Evolutionary conservation across 1,140 invertebrate genomes (phyloP).

Genomic region (Danaus plexippus): DNA sequence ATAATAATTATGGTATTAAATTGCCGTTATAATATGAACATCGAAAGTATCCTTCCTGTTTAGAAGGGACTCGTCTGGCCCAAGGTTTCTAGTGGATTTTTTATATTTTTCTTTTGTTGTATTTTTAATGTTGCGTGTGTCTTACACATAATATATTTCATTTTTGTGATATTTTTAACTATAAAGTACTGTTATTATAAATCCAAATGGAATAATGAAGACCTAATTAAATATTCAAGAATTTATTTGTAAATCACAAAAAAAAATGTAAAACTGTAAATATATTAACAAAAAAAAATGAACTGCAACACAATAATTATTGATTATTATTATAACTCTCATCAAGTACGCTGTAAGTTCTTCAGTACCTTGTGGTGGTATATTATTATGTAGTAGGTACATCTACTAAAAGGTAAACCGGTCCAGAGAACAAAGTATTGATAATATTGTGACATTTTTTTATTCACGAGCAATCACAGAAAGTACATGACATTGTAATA

Average conservation of each 20-base stretch:
- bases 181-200: conserved; percentile 72
- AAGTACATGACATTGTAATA: conserved; percentile 73
- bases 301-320: conserved; percentile 68
- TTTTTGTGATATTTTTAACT: conserved; percentile 74
- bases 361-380: conserved; percentile 64
- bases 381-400: conserved; percentile 64
- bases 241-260: conserved; percentile 72
- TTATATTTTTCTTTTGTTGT: conserved; percentile 71
- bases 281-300: conserved; percentile 71
- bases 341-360: conserved; percentile 68
- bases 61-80: conserved; percentile 69
- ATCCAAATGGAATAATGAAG: conserved; percentile 69
- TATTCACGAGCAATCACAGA: conserved; percentile 70
- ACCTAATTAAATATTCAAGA: conserved; percentile 72
- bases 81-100: conserved; percentile 71
- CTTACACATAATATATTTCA: conserved; percentile 73
- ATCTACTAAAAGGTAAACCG: conserved; percentile 65
- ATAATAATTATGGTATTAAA: conserved; percentile 69
- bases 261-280: conserved; percentile 71
- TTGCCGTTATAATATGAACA: conserved; percentile 71
- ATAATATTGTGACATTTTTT: conserved; percentile 72
- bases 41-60: conserved; percentile 73
- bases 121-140: conserved; percentile 72
- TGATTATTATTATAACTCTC: conserved; percentile 59
- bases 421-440: conserved; percentile 70